Evolutionary conservation across 1,140 invertebrate species (phyloP), one percentile per base, ranked within the genome.

Genomic region (Caerostris extrusa): DNA sequence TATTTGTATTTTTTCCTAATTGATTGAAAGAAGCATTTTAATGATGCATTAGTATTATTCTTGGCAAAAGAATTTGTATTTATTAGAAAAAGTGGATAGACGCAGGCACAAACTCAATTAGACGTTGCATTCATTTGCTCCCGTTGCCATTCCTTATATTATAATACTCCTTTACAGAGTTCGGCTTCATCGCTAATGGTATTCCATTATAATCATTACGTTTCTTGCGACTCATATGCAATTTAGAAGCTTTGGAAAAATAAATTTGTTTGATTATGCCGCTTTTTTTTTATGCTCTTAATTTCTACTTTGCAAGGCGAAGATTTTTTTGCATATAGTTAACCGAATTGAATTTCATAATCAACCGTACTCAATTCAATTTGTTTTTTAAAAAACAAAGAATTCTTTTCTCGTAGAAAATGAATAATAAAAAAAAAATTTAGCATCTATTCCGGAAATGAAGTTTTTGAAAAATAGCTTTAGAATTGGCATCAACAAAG

Each of bases 1-100:
- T 58, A 69, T 64, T 88, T 61, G 50, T 88, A 64, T 88, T 90
- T 90, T 77, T 90, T 77, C 67, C 88, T 71, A 90, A 90, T 90
- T 90, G 88, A 90, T 90, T 90, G 61, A 77, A 67, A 90, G 60
- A 90, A 57, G 88, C 19, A 77, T 90, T 90, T 90, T 90, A 90
- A 90, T 90, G 88, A 90, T 58, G 88, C 56, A 90, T 77, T 69
- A 90, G 67, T 77, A 71, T 90, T 88, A 67, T 88, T 88, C 50
- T 55, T 88, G 50, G 71, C 71, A 77, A 77, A 34, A 77, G 71
- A 50, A 77, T 77, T 77, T 77, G 71, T 77, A 77, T 77, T 77
- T 77, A 77, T 77, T 77, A 77, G 71, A 58, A 83, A 58, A 83
- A 83, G 82, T 83, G 82, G 56, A 83, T 83, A 88, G 50, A 88